Conservation (phyloP, 2,113 vertebrate species). For the Neolamprologus kungweensis region DNA sequence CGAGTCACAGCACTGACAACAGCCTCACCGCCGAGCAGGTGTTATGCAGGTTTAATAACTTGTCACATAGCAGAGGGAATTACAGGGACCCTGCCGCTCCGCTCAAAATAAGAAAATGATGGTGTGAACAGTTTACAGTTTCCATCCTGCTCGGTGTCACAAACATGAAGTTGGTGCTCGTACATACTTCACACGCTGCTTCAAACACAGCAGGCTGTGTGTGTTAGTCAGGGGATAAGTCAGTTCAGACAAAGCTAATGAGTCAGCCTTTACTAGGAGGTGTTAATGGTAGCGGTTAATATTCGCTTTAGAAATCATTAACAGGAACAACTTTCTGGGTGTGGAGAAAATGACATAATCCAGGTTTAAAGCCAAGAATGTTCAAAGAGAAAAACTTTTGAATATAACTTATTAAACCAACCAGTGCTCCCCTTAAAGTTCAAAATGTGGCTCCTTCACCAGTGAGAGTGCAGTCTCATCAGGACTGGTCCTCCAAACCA, state of each 20-base stretch:
- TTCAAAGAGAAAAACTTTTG: not conserved
- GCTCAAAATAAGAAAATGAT: not conserved
- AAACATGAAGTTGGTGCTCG: not conserved
- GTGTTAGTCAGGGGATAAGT: not conserved
- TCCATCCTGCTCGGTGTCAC: not conserved
- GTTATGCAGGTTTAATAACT: conserved; percentile 23
- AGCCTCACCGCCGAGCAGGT: conserved; percentile 35
- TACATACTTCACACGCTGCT: not conserved
- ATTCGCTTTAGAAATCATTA: not conserved
- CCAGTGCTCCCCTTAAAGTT: not conserved
- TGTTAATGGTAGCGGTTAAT: not conserved
- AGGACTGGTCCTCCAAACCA: not conserved
- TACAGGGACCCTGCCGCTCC: not conserved
- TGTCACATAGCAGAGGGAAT: conserved; percentile 32
- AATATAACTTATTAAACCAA: not conserved
- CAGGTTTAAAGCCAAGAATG: not conserved
- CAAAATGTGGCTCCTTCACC: not conserved
- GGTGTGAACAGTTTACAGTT: not conserved
- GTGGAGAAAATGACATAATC: not conserved
- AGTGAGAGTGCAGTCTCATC: not conserved
- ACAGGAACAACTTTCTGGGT: fast-evolving
- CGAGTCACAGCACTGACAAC: conserved; percentile 25
- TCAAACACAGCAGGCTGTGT: not conserved
- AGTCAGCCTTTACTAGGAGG: not conserved
- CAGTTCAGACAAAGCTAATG: not conserved